phyloP scores from a whole-genome alignment of 2,888 invertebrate genomes.

The Tenthredo mesomela region DNA sequence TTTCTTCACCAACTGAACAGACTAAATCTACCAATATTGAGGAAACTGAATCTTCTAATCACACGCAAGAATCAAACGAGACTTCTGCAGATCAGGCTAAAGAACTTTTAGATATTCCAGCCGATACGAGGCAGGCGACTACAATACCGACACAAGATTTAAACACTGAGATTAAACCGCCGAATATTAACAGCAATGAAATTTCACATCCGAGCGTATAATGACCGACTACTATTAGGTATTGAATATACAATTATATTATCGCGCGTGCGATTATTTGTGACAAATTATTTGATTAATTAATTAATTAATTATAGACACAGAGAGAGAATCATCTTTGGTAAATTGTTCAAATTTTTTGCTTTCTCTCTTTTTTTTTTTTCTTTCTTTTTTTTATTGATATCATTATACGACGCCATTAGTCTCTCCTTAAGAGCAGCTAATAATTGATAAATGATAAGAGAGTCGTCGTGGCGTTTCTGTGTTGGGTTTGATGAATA shows the following conservation, averaged over 20 bases:
- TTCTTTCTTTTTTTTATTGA: too few relatives aligned
- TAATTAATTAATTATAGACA: too few relatives aligned
- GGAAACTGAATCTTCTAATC: conserved; percentile 69
- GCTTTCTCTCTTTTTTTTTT: too few relatives aligned
- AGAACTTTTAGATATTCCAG: conserved; percentile 61
- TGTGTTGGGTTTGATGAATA: neutral
- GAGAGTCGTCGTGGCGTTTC: neutral
- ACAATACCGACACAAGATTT: conserved; percentile 62
- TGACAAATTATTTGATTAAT: conserved; percentile 60
- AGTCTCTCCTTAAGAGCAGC: neutral
- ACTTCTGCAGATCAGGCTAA: conserved; percentile 40
- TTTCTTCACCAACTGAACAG: conserved; percentile 73
- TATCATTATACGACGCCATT: neutral
- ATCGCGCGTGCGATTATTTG: conserved; percentile 61
- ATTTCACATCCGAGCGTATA: conserved; percentile 68
- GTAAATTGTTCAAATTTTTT: neutral
- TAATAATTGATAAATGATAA: neutral
- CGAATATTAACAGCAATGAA: conserved; percentile 62
- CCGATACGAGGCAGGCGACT: conserved; percentile 71
- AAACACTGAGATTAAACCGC: conserved; percentile 66
- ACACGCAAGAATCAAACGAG: conserved; percentile 66
- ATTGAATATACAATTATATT: conserved; percentile 62
- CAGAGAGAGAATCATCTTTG: conserved; percentile 21
- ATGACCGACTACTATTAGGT: conserved; percentile 66
- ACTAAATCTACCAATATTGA: conserved; percentile 74